Base-by-base conservation (phyloP, 2,113 vertebrate genomes). In the Tamias sibiricus region DNA sequence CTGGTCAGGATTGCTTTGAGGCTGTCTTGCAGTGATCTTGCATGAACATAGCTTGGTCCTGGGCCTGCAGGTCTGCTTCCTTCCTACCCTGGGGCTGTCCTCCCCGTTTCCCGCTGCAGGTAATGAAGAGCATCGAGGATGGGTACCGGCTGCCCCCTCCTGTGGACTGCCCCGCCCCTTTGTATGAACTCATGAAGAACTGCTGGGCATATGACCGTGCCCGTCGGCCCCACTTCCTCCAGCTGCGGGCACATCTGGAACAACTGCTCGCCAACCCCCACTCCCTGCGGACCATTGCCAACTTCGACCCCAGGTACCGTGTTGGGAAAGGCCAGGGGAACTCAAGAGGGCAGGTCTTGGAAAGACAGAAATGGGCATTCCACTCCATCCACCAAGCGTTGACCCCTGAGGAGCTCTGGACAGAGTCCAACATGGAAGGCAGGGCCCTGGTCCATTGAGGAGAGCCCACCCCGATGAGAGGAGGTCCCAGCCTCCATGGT, bases 161-260 rank as follows among this genome's bases (percentile, higher is more conserved):
- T 0, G 97, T 99, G 66, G 99, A 99, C 93, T 99, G 99, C 90
- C 99, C 99, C 0, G 99, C 98, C 24, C 98, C 98, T 28, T 98
- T 99, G 47, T 99, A 99, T 0, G 98, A 99, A 8, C 98, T 99
- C 62, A 99, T 99, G 99, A 99, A 99, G 96, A 98, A 97, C 90
- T 99, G 99, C 92, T 99, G 99, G 99, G 98, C 98, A 0, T 98
- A 99, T 0, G 98, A 99, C 28, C 93, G 98, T 4, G 62, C 86
- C 30, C 98, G 97, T 30, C 97, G 99, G 82, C 99, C 98, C 54
- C 98, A 97, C 75, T 99, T 99, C 88, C 98, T 98, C 69, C 98
- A 99, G 87, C 98, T 99, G 57, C 97, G 97, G 72, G 98, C 98
- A 57, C 98, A 98, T 49, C 97, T 99, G 90, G 99, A 99, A 19